Conservation (phyloP, 2,113 vertebrate genomes). For the Crocuta crocuta region DNA sequence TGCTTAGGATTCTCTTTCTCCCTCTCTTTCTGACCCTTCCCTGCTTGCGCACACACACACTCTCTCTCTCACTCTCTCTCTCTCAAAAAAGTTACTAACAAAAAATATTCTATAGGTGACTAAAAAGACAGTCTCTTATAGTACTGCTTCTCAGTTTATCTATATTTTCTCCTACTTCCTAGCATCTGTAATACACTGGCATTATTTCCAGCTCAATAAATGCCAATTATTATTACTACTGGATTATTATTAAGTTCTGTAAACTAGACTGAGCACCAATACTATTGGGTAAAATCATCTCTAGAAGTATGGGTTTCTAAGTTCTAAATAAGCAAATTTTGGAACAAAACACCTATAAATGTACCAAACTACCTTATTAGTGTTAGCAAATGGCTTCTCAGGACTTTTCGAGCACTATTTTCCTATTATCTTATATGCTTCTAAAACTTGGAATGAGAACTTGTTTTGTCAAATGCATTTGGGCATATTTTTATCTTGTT, state of each 20-base stretch:
- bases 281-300: neutral
- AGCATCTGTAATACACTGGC: neutral
- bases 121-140: neutral
- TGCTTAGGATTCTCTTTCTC: neutral
- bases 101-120: neutral
- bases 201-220: constrained; percentile 1
- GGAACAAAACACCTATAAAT: neutral
- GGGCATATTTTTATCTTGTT: neutral
- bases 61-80: neutral
- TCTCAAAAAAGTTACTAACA: neutral
- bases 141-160: neutral
- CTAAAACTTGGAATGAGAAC: constrained; percentile 21
- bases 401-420: neutral
- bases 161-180: neutral
- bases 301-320: neutral
- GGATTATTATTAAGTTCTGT: neutral
- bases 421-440: neutral
- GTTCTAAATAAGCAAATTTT: neutral
- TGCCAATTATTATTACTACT: neutral
- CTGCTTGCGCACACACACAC: neutral
- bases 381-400: neutral
- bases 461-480: neutral
- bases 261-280: constrained; percentile 4
- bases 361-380: neutral
- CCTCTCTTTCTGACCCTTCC: neutral